phyloP scores from a whole-genome alignment of 2,113 vertebrate genomes.

The Junco hyemalis region DNA sequence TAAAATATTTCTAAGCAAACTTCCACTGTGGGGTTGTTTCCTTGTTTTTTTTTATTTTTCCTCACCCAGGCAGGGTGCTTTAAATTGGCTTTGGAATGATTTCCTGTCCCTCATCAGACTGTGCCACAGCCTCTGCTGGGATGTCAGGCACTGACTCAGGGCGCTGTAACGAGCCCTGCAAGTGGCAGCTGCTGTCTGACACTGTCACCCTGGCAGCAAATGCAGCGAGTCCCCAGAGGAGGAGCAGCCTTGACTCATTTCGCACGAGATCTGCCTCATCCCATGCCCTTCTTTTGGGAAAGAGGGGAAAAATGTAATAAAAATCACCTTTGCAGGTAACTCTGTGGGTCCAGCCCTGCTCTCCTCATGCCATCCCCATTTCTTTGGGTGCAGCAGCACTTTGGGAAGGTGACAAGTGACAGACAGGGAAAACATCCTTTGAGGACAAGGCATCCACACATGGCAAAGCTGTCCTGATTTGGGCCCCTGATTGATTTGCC shows the following conservation, averaged over 20 bases:
- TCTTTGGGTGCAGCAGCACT: background rate
- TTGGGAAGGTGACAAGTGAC: background rate
- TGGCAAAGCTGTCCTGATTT: background rate
- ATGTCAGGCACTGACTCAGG: background rate
- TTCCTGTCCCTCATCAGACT: background rate
- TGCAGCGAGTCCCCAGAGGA: background rate
- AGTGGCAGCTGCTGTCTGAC: conserved; percentile 33
- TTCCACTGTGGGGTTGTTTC: background rate
- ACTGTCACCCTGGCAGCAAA: background rate
- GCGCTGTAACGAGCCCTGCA: background rate
- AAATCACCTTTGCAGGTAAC: background rate
- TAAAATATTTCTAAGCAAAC: background rate
- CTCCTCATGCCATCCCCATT: background rate
- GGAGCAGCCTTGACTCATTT: background rate
- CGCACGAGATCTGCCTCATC: background rate
- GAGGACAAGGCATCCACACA: background rate
- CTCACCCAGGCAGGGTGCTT: background rate
- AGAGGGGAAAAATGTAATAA: background rate
- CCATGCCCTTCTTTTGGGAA: background rate
- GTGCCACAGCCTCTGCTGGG: background rate
- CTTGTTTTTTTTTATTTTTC: background rate
- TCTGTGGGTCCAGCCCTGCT: background rate
- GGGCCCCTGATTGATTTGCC: background rate
- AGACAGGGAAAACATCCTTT: background rate
- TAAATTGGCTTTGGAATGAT: background rate